Evolutionary conservation across 1,140 invertebrate species (phyloP), one percentile per base, ranked within the genome.

Genomic region (Acromyrmex charruanus): DNA sequence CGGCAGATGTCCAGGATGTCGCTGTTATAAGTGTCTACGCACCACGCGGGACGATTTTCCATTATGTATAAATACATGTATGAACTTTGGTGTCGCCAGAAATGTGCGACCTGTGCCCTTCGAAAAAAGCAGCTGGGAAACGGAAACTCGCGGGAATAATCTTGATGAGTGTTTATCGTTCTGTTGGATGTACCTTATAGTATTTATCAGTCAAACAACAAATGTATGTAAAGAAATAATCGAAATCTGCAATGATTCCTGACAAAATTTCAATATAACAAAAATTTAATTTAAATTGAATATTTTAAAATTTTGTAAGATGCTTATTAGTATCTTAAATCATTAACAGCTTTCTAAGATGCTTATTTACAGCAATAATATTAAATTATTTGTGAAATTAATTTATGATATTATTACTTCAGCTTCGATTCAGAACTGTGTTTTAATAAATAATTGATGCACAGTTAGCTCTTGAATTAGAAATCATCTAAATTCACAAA

Each of bases 1-100:
- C 93, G 88, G 89, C 94, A 95, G 91, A 92, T 95, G 94, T 93
- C 91, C 91, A 91, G 89, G 93, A 94, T 95, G 93, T 94, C 90
- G 87, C 85, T 85, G 77, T 92, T 92, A 72, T 86, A 92, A 92
- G 91, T 91, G 74, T 72, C 80, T 85, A 85, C 80, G 81, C 89
- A 68, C 12, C 66, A 18, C 77, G 28, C 31, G 51, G n/a, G 39
- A 58, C 65, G 85, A 51, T 63, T 63, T 61, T 51, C 65, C 79
- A 71, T 80, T 77, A 66, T 51, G 59, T 79, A 68, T 51, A 58
- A 72, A 59, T 49, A 59, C 59, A 75, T 59, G 9, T 21, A 86
- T 2, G n/a, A 75, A 87, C n/a, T 68, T 81, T 2, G 18, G 69
- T 49, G 61, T 53, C 71, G 21, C 21, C 18, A 35, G 39, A 63